Evolutionary conservation across 2,888 invertebrate species (phyloP), one percentile per base, ranked within the genome.

Genomic region (Lepidocyrtoides sp.): DNA sequence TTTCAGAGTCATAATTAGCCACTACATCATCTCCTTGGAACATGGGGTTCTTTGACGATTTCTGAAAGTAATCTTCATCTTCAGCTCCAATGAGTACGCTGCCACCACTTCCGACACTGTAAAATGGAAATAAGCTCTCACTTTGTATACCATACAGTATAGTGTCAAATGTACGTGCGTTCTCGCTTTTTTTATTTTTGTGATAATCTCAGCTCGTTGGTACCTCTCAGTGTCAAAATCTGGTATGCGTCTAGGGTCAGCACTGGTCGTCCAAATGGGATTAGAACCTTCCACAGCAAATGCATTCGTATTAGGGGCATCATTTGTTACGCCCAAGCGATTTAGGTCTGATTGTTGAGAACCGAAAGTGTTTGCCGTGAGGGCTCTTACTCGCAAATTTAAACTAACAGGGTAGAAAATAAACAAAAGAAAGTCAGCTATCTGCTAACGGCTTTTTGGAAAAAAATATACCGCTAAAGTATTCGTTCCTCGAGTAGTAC

Each of bases 211-310:
- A n/a, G n/a, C n/a, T n/a, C n/a, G n/a, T n/a, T 26, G 0, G 7
- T 94, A 96, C 96, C 96, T 96, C 26, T 95, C 94, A 2, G 95
- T 95, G 92, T 96, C 96, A 91, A 96, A 96, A 93, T 96, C 96
- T 0, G 95, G 0, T 95, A 95, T 94, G 89, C 95, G 95, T 91
- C 96, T 96, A n/a, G 44, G 20, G 26, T 84, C 85, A 20, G 81
- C 14, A 94, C 96, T 89, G 7, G 75, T 83, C 14, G 92, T 97
- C 96, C 96, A 97, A 29, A 97, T 96, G 1, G 97, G 97, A 95
- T 97, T 97, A 77, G 97, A 96, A 20, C 97, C 97, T 94, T 97
- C 97, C 0, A 96, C 95, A 0, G 97, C 96, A 95, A 97, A 97
- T 93, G 96, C 96, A 95, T 97, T 97, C 77, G 97, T 97, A 54